Conservation (phyloP, 2,797 vertebrate species). For the Falco naumanni region DNA sequence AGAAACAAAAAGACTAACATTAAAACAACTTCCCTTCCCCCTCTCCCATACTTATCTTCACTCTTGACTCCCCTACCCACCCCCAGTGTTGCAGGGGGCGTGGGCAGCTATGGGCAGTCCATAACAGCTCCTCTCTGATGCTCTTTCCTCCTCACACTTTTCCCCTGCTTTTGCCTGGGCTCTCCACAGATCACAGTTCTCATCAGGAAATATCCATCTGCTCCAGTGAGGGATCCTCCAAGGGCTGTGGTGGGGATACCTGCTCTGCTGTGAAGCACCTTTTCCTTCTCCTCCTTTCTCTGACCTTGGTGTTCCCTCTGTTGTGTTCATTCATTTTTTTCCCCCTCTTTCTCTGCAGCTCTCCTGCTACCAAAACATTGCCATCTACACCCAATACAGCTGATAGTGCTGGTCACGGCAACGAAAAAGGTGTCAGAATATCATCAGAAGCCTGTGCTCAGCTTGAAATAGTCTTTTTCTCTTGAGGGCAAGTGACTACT, state of each 20-base stretch:
- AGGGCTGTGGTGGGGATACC: neutral
- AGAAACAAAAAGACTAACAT: neutral
- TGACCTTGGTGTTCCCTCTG: neutral
- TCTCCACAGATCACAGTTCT: accelerated
- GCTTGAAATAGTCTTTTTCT: neutral
- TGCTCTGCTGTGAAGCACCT: neutral
- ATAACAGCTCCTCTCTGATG: neutral
- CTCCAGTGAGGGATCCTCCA: neutral
- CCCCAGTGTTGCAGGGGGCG: neutral
- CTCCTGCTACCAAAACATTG: neutral
- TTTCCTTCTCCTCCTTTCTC: neutral
- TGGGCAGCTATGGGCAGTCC: neutral
- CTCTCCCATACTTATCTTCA: neutral
- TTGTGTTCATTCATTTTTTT: neutral
- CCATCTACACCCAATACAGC: neutral
- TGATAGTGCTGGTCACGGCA: neutral
- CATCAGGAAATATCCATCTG: neutral
- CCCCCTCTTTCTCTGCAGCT: neutral
- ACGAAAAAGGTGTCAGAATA: neutral
- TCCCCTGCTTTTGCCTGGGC: accelerated
- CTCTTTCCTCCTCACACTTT: neutral
- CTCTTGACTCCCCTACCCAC: neutral
- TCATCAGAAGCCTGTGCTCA: neutral
- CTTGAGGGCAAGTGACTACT: neutral
- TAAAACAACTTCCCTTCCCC: neutral